These are phyloP conservation scores for Channa maculata DNA, from an alignment of 2,113 vertebrate genomes.

Conservation along the genomic window DNA sequence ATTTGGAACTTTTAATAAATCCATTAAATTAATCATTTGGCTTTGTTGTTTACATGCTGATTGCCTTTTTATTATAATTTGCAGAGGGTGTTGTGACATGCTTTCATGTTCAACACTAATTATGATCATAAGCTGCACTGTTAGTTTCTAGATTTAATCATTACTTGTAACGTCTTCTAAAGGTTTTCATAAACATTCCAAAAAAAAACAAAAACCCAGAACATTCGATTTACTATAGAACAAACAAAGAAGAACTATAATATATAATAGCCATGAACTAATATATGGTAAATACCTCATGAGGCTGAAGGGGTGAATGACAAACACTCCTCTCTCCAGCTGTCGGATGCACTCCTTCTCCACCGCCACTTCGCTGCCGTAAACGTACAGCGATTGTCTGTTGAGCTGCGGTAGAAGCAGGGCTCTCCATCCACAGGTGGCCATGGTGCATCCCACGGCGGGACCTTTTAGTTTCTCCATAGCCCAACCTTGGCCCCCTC, in stretches of 20 bases:
- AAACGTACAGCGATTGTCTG: conserved; percentile 83
- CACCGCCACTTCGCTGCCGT: conserved; percentile 84
- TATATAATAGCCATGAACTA: too few relatives aligned
- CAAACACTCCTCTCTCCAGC: conserved; percentile 77
- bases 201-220: too few relatives aligned
- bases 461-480: conserved; percentile 77
- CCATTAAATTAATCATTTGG: not conserved
- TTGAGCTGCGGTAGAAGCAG: conserved; percentile 83
- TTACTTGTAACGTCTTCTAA: too few relatives aligned
- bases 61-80: not conserved
- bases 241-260: too few relatives aligned
- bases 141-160: too few relatives aligned
- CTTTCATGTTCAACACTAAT: too few relatives aligned
- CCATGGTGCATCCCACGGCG: conserved; percentile 45
- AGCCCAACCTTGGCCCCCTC: conserved; percentile 35
- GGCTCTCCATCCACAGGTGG: conserved; percentile 78
- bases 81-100: too few relatives aligned
- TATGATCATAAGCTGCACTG: too few relatives aligned
- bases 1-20: too few relatives aligned
- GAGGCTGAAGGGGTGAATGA: conserved; percentile 85
- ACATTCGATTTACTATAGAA: too few relatives aligned
- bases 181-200: too few relatives aligned
- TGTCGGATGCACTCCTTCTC: conserved; percentile 81
- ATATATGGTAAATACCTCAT: conserved; percentile 76
- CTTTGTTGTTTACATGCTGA: not conserved